phyloP scores from a whole-genome alignment of 2,797 vertebrate species.

The Oceanodroma leucorhoa region DNA sequence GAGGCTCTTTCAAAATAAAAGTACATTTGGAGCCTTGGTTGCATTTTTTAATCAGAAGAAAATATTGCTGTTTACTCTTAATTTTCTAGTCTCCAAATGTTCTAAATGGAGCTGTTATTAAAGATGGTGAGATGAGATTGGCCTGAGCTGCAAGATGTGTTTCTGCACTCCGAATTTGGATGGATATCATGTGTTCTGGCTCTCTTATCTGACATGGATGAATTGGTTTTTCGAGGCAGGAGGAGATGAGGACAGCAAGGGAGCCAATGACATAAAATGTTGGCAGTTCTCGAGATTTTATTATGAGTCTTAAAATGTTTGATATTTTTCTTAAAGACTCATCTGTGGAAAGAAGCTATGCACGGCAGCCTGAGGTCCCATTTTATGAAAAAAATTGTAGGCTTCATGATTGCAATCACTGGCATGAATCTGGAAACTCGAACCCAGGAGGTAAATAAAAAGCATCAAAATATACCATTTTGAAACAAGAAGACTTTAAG shows the following conservation, averaged over 20 bases:
- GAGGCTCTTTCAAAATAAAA: not conserved
- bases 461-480: not conserved
- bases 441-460: constrained; percentile 2
- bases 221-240: not conserved
- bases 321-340: not conserved
- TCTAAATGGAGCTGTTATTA: not conserved
- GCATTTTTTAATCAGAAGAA: not conserved
- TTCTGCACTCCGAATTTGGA: not conserved
- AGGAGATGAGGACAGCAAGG: not conserved
- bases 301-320: not conserved
- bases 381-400: not conserved
- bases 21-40: not conserved
- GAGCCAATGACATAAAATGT: not conserved
- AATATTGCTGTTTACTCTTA: not conserved
- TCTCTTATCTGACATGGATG: not conserved
- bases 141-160: not conserved
- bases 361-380: not conserved
- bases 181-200: not conserved
- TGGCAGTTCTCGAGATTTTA: not conserved
- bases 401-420: not conserved
- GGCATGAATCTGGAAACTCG: not conserved
- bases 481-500: not conserved
- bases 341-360: not conserved
- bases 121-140: not conserved
- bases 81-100: constrained; percentile 7